Percentiles rank a stretch among this genome's conserved stretches.
Evolutionary conservation across 1,140 invertebrate species (phyloP).

Genomic region (Telenomus remus): DNA sequence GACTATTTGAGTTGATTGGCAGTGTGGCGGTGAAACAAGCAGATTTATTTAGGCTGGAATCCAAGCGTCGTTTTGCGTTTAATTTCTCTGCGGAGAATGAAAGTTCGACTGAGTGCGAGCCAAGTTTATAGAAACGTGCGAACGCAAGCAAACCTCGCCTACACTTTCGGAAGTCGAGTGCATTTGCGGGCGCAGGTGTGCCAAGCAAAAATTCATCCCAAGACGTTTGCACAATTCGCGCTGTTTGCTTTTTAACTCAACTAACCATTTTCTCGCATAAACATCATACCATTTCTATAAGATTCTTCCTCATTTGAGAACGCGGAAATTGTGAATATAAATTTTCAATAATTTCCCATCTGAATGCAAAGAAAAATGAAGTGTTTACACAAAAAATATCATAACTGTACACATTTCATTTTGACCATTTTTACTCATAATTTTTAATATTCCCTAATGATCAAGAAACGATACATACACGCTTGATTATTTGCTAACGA

Average conservation of each 20-base stretch:
- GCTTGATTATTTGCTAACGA: constrained; percentile 10
- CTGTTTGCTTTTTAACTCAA: constrained; percentile 39
- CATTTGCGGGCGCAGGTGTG: constrained; percentile 41
- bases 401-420: background rate
- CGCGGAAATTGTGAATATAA: too few species aligned
- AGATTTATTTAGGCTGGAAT: constrained; percentile 34
- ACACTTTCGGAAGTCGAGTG: constrained; percentile 52
- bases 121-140: constrained; percentile 61
- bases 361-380: too few species aligned
- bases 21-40: constrained; percentile 23
- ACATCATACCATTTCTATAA: background rate
- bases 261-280: constrained; percentile 25
- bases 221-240: constrained; percentile 32
- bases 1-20: constrained; percentile 42
- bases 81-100: constrained; percentile 62
- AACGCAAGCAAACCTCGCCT: constrained; percentile 58
- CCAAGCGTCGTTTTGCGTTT: constrained; percentile 57
- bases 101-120: constrained; percentile 53
- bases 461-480: background rate
- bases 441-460: background rate
- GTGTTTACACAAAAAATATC: too few species aligned
- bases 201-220: constrained; percentile 19
- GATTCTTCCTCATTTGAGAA: too few species aligned
- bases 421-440: background rate
- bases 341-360: too few species aligned